A percentile compares a stretch with the other conserved stretches of the same genome.
phyloP scores from a whole-genome alignment of 2,797 vertebrate genomes.

The Semaprochilodus insignis region DNA sequence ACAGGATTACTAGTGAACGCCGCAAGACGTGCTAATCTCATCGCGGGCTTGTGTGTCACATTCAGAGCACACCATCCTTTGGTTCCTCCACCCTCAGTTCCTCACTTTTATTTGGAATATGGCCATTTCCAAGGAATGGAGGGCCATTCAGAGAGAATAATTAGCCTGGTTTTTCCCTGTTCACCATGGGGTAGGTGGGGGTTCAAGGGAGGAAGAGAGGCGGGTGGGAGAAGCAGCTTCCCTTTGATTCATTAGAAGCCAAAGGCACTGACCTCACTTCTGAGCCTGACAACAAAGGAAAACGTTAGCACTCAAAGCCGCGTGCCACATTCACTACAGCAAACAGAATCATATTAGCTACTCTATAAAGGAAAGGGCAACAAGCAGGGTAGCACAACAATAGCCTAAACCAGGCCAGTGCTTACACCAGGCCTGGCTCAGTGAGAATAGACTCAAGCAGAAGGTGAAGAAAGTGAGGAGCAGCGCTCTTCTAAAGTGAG shows the following conservation, averaged over 20 bases:
- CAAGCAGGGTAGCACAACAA: neutral
- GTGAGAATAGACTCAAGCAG: neutral
- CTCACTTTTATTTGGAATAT: constrained; percentile 60
- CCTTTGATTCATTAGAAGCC: constrained; percentile 61
- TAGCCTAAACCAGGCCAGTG: neutral
- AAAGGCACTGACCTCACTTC: constrained; percentile 53
- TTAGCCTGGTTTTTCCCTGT: constrained; percentile 68
- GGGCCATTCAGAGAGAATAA: constrained; percentile 74
- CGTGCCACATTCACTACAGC: constrained; percentile 21
- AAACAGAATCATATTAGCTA: constrained; percentile 33
- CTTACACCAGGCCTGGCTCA: neutral
- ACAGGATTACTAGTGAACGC: constrained; percentile 70
- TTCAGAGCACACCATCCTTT: constrained; percentile 61
- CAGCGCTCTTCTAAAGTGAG: too few relatives aligned
- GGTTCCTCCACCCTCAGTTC: constrained; percentile 37
- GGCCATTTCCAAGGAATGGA: constrained; percentile 63
- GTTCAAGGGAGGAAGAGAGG: neutral
- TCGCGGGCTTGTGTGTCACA: constrained; percentile 68
- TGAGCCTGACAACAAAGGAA: constrained; percentile 44
- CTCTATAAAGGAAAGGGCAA: constrained; percentile 11
- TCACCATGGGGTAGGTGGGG: constrained; percentile 53
- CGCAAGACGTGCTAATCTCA: constrained; percentile 67
- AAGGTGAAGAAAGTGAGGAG: neutral
- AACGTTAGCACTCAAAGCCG: constrained; percentile 25
- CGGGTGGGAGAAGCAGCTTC: constrained; percentile 13